Percentiles rank a stretch among this genome's conserved stretches.
Conservation (phyloP, 2,797 vertebrate species). For the Esox masquinongy region DNA sequence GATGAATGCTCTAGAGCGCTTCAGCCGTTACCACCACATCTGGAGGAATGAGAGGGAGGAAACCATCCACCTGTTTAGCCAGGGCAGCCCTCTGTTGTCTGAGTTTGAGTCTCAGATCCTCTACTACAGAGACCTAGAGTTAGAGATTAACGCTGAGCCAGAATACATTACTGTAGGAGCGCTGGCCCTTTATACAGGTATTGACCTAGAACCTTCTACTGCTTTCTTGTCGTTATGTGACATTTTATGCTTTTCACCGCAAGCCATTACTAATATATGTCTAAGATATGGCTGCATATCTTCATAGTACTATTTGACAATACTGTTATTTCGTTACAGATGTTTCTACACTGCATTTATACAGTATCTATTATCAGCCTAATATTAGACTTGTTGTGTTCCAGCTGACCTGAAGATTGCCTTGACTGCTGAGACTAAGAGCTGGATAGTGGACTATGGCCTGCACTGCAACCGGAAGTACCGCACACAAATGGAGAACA, state of each 20-base stretch:
- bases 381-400: constrained; percentile 5
- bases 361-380: background rate
- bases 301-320: background rate
- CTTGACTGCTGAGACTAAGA: constrained; percentile 87
- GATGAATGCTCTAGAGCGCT: constrained; percentile 77
- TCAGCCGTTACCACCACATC: constrained; percentile 86
- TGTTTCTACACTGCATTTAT: background rate
- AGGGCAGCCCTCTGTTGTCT: constrained; percentile 79
- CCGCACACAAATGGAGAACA: constrained; percentile 86
- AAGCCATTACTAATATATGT: background rate
- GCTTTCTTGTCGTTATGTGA: background rate
- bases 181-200: constrained; percentile 88
- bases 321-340: background rate
- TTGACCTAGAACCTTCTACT: background rate
- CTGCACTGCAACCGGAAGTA: constrained; percentile 88
- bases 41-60: constrained; percentile 90
- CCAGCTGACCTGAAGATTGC: constrained; percentile 87
- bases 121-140: constrained; percentile 84
- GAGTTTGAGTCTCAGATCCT: constrained; percentile 93
- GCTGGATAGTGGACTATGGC: constrained; percentile 88
- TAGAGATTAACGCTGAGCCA: constrained; percentile 88
- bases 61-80: constrained; percentile 76
- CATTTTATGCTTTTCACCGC: background rate
- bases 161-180: constrained; percentile 87
- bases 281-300: background rate